These are phyloP conservation scores for Papilio elwesi DNA, from an alignment of 2,888 invertebrate species.

Conservation along the genomic window DNA sequence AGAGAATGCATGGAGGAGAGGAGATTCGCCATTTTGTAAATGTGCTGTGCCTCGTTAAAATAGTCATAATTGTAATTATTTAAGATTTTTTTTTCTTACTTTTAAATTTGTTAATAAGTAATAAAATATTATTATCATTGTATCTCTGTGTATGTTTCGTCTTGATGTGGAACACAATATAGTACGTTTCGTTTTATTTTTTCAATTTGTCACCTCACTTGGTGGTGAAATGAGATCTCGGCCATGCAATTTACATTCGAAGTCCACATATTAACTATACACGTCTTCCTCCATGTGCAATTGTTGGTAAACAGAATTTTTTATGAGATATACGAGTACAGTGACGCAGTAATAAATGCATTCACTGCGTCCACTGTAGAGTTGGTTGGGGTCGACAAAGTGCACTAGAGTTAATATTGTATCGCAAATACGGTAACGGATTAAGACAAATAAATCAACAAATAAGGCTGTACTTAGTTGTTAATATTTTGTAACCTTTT, in stretches of 20 bases:
- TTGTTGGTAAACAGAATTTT: conserved; percentile 10
- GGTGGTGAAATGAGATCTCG: neutral
- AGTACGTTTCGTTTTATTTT: neutral
- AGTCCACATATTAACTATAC: conserved; percentile 9
- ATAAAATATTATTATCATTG: too few species aligned
- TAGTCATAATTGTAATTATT: too few species aligned
- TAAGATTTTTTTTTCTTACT: too few species aligned
- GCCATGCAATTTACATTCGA: conserved; percentile 4
- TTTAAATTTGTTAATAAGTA: too few species aligned
- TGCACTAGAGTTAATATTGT: neutral
- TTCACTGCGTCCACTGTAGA: neutral
- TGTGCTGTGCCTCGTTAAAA: too few species aligned
- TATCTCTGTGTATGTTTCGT: too few species aligned
- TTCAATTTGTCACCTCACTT: neutral
- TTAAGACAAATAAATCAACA: too few species aligned
- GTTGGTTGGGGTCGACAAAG: neutral
- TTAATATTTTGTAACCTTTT: too few species aligned
- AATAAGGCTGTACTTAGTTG: too few species aligned
- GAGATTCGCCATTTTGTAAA: too few species aligned
- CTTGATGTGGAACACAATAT: neutral
- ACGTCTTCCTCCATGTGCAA: neutral
- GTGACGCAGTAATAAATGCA: neutral
- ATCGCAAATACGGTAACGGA: too few species aligned
- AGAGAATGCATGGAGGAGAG: too few species aligned
- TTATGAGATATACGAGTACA: neutral